These are phyloP conservation scores for Agrochola lychnidis DNA, from an alignment of 2,888 invertebrate genomes.

Conservation along the genomic window DNA sequence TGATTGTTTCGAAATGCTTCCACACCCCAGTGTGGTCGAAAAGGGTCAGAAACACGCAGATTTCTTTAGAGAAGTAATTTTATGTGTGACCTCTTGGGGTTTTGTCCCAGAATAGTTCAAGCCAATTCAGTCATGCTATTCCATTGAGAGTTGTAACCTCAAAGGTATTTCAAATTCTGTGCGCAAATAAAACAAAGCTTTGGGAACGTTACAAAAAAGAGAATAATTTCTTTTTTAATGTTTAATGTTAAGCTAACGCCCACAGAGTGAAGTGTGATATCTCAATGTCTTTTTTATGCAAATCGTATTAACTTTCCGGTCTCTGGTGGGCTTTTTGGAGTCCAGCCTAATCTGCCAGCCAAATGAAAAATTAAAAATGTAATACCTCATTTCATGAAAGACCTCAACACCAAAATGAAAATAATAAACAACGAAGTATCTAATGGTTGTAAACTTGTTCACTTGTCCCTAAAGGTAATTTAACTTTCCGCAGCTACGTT, in stretches of 20 bases:
- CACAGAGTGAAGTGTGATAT: constrained; percentile 50
- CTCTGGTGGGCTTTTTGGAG: constrained; percentile 72
- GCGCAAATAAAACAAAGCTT: constrained; percentile 19
- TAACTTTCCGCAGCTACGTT: too few relatives aligned
- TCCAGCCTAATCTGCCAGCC: constrained; percentile 72
- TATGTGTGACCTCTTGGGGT: constrained; percentile 42
- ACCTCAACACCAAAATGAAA: constrained; percentile 56
- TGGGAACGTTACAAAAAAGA: constrained; percentile 14
- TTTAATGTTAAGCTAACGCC: constrained; percentile 37
- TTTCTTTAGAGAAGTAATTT: constrained; percentile 42
- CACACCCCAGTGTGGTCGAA: constrained; percentile 16
- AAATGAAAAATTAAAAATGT: constrained; percentile 82
- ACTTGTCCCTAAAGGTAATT: constrained; percentile 32
- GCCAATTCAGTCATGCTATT: constrained; percentile 23
- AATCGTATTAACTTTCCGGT: constrained; percentile 73
- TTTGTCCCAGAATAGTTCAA: constrained; percentile 38
- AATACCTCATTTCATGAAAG: constrained; percentile 73
- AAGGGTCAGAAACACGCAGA: constrained; percentile 24
- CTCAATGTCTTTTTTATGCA: constrained; percentile 73
- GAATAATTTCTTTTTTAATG: constrained; percentile 42
- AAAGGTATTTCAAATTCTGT: constrained; percentile 7
- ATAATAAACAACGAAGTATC: constrained; percentile 45
- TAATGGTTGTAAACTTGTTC: constrained; percentile 43
- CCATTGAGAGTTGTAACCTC: constrained; percentile 19
- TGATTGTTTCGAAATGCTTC: constrained; percentile 67